These are phyloP conservation scores for Saccostrea cuccullata DNA, from an alignment of 1,140 invertebrate genomes.

Conservation along the genomic window DNA sequence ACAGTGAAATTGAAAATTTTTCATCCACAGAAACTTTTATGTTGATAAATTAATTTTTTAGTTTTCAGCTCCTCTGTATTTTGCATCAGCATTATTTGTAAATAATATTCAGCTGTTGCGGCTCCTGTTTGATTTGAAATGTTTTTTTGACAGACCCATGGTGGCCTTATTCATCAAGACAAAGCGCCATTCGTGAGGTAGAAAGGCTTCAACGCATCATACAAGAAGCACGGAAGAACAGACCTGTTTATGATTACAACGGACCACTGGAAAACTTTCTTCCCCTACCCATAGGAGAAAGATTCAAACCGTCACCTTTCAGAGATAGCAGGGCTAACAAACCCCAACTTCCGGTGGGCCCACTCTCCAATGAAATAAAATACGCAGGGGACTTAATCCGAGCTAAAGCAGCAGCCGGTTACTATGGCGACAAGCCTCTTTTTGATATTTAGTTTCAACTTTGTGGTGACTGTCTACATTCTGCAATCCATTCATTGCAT, in stretches of 20 bases:
- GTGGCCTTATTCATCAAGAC: not conserved
- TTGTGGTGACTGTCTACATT: not conserved
- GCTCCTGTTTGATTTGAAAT: not conserved
- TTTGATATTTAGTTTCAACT: conserved; percentile 2
- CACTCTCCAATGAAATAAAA: not conserved
- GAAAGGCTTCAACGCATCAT: conserved; percentile 1
- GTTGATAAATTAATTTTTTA: not conserved
- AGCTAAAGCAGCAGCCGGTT: conserved; percentile 15
- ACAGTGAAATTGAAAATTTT: too few relatives aligned
- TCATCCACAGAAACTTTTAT: too few relatives aligned
- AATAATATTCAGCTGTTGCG: not conserved
- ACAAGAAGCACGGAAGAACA: conserved; percentile 9
- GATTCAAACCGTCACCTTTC: conserved; percentile 26
- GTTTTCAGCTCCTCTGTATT: not conserved
- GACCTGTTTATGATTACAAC: conserved; percentile 4
- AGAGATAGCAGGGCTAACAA: not conserved
- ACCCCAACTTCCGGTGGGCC: conserved; percentile 13
- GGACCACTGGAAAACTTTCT: conserved; percentile 21
- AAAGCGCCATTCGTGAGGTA: not conserved
- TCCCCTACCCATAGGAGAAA: not conserved
- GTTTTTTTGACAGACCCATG: not conserved
- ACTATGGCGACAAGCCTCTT: conserved; percentile 6
- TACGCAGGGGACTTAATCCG: conserved; percentile 15
- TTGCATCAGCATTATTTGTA: not conserved
- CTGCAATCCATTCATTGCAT: conserved; percentile 23